phyloP scores from a whole-genome alignment of 2,797 vertebrate species.

The Silurus lanzhouensis region DNA sequence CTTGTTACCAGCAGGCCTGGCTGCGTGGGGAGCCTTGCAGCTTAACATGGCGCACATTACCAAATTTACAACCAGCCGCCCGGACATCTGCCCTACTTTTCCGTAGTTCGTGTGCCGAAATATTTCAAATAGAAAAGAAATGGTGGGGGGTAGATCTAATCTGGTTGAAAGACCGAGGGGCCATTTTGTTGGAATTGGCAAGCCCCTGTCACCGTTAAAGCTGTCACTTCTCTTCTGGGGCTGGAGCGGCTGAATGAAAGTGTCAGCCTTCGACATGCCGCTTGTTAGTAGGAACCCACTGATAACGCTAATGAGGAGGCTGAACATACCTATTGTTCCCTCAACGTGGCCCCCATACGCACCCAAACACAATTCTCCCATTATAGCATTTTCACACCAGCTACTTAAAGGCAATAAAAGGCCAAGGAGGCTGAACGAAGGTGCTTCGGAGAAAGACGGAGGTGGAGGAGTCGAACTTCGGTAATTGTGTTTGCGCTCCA shows the following conservation, averaged over 20 bases:
- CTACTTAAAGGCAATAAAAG: slow-evolving; percentile 32
- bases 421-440: slow-evolving; percentile 8
- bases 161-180: slow-evolving; percentile 81
- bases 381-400: slow-evolving; percentile 31
- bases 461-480: slow-evolving; percentile 38
- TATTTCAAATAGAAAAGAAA: slow-evolving; percentile 14
- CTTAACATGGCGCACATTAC: slow-evolving; percentile 83
- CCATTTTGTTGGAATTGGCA: slow-evolving; percentile 72
- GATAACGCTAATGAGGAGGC: slow-evolving; percentile 73
- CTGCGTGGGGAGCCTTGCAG: slow-evolving; percentile 65
- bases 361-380: slow-evolving; percentile 31
- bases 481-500: slow-evolving; percentile 46
- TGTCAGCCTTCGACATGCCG: slow-evolving; percentile 69
- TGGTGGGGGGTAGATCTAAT: slow-evolving; percentile 78
- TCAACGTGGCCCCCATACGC: neutral
- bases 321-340: slow-evolving; percentile 47
- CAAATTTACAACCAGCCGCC: slow-evolving; percentile 84
- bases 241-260: slow-evolving; percentile 68
- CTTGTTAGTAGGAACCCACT: slow-evolving; percentile 70
- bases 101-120: slow-evolving; percentile 53
- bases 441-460: slow-evolving; percentile 5
- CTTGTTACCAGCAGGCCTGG: slow-evolving; percentile 82
- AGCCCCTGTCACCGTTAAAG: slow-evolving; percentile 71
- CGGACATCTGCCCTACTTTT: slow-evolving; percentile 91
- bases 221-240: slow-evolving; percentile 73